Conservation (phyloP, 2,797 vertebrate species). For the Onychomys torridus region DNA sequence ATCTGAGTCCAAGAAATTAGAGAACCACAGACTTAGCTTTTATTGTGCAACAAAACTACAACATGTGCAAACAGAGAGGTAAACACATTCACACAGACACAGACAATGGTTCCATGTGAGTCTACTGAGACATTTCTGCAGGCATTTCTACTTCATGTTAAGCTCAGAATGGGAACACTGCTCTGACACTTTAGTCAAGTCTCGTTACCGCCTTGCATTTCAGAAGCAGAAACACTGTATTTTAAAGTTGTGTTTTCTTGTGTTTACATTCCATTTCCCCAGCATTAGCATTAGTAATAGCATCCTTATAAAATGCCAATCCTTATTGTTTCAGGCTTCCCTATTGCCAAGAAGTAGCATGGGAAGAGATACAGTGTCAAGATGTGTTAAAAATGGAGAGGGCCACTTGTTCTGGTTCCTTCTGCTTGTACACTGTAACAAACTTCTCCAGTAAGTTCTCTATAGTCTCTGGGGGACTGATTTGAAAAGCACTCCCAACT, state of each 20-base stretch:
- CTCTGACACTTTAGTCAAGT: background rate
- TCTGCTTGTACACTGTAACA: slow-evolving; percentile 51
- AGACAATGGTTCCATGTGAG: background rate
- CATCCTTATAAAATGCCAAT: slow-evolving; percentile 20
- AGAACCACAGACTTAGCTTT: background rate
- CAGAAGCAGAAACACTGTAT: background rate
- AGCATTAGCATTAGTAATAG: slow-evolving; percentile 20
- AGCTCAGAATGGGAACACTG: background rate
- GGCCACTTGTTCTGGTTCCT: background rate
- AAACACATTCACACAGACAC: background rate
- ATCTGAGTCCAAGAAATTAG: background rate
- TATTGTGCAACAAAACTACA: background rate
- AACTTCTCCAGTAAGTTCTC: slow-evolving; percentile 53
- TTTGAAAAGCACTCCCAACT: slow-evolving; percentile 65
- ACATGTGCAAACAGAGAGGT: background rate
- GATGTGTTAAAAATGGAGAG: background rate
- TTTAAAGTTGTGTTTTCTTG: background rate
- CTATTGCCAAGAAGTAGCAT: background rate
- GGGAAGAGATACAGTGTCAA: slow-evolving; percentile 26
- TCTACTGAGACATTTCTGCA: slow-evolving; percentile 5
- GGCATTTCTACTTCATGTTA: background rate
- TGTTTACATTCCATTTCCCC: slow-evolving; percentile 32
- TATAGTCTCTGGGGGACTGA: slow-evolving; percentile 16
- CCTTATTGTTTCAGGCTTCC: slow-evolving; percentile 23
- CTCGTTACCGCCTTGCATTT: background rate